Percentiles rank a stretch among this genome's conserved stretches.
phyloP scores from a whole-genome alignment of 2,113 vertebrate species.

The Xiphias gladius region DNA sequence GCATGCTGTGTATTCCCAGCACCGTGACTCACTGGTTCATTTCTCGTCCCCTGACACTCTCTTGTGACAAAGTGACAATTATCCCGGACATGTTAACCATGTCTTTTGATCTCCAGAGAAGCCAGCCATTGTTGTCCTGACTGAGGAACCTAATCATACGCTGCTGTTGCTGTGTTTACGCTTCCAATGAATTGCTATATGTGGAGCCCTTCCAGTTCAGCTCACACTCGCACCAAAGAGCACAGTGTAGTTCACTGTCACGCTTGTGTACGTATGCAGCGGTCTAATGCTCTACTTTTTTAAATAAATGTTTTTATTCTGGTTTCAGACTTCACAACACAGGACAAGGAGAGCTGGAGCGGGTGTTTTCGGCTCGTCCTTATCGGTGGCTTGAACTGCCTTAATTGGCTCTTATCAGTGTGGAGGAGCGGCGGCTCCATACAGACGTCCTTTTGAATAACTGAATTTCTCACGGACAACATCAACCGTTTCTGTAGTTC shows the following conservation, averaged over 20 bases:
- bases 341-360: background rate
- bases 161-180: background rate
- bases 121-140: constrained; percentile 4
- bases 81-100: constrained; percentile 1
- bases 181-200: background rate
- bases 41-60: constrained; percentile 3
- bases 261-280: too few species aligned
- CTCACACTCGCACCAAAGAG: background rate
- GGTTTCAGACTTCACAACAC: background rate
- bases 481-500: background rate
- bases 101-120: constrained; percentile 32
- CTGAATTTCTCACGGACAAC: background rate
- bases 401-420: background rate
- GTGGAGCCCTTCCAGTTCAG: constrained; percentile 20
- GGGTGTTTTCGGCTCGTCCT: too few species aligned
- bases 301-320: background rate
- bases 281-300: background rate
- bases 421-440: background rate
- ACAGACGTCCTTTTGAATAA: background rate
- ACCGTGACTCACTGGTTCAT: background rate
- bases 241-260: background rate
- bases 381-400: background rate
- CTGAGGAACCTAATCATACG: constrained; percentile 2
- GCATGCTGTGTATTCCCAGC: background rate
- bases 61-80: background rate